Evolutionary conservation across 2,888 invertebrate species (phyloP).

Genomic region (Amphipyra berbera): DNA sequence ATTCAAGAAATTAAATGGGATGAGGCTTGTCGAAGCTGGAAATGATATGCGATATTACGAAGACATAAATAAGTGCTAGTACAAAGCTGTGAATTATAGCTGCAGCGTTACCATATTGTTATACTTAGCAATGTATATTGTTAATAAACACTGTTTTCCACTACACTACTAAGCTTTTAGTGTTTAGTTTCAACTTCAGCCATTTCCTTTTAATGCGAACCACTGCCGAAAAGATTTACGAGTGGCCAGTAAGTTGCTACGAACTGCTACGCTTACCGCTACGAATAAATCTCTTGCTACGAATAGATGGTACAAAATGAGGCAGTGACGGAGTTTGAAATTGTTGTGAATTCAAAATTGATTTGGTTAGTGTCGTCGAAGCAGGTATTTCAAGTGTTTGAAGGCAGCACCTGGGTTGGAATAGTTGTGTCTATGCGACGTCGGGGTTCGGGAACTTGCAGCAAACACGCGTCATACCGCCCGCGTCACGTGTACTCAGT

Average conservation of each 20-base stretch:
- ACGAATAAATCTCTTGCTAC: constrained; percentile 52
- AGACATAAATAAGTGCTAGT: not conserved
- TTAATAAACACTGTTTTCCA: constrained; percentile 18
- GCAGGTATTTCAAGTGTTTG: constrained; percentile 61
- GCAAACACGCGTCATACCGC: constrained; percentile 50
- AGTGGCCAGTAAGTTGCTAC: constrained; percentile 56
- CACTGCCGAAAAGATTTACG: constrained; percentile 49
- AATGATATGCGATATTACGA: not conserved
- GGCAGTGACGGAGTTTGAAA: constrained; percentile 54
- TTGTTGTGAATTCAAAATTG: constrained; percentile 50
- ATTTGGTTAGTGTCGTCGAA: constrained; percentile 53
- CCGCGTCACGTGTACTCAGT: constrained; percentile 20
- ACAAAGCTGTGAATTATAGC: constrained; percentile 14
- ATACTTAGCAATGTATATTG: constrained; percentile 6
- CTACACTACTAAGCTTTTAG: constrained; percentile 38
- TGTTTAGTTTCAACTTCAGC: constrained; percentile 43
- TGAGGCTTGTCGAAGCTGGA: not conserved
- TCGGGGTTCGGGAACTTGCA: constrained; percentile 57
- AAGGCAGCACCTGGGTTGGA: constrained; percentile 49
- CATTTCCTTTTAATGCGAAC: constrained; percentile 52
- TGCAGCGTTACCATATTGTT: not conserved
- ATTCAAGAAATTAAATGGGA: not conserved
- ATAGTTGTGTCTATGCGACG: constrained; percentile 53
- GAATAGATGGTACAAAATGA: constrained; percentile 25
- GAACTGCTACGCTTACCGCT: constrained; percentile 56